Base-by-base conservation (phyloP, 2,113 vertebrate genomes). In the Toxotes jaculatrix region DNA sequence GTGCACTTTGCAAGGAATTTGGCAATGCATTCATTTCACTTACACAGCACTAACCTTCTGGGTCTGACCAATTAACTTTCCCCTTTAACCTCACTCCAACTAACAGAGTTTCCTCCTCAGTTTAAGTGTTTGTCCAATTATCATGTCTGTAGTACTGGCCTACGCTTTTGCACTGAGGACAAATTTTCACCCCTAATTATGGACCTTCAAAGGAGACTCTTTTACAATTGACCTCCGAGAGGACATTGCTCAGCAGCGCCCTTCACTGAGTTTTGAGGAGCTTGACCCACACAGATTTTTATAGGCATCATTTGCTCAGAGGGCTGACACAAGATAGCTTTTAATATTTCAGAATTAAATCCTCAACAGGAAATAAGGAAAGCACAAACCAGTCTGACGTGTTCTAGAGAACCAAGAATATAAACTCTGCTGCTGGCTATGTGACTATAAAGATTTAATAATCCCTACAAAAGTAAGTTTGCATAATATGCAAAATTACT, bases 151-250 rank as follows among this genome's bases (percentile, higher is more conserved):
- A 74, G 65, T 71, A 69, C 43, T 69, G 56, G 69, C 67, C 40
- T 61, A 63, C 34, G 47, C 57, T 27, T 74, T 79, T 77, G 69
- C 70, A 85, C 80, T 56, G 63, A 74, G 60, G 43, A 77, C 55
- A 69, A 19, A 62, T 56, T 64, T 66, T 70, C 38, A 61, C 16
- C 43, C 32, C 61, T 84, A 88, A 92, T 90, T 88, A 90, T 53
- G 80, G 51, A 42, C 42, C 42, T 17, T 55, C 27, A 85, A 88
- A 82, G n/a, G 7, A 71, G 16, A 42, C 53, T 76, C 42, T 77
- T 60, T 61, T 11, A 40, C 17, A n/a, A 14, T 7, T 67, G 57
- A 77, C 78, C 65, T 51, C 56, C 32, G 56, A 49, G 60, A 68
- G 34, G 61, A 83, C 53, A 59, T 43, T 31, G 64, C 70, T 83